Evolutionary conservation across 1,140 invertebrate genomes (phyloP).

Genomic region (Drosophila dunni): DNA sequence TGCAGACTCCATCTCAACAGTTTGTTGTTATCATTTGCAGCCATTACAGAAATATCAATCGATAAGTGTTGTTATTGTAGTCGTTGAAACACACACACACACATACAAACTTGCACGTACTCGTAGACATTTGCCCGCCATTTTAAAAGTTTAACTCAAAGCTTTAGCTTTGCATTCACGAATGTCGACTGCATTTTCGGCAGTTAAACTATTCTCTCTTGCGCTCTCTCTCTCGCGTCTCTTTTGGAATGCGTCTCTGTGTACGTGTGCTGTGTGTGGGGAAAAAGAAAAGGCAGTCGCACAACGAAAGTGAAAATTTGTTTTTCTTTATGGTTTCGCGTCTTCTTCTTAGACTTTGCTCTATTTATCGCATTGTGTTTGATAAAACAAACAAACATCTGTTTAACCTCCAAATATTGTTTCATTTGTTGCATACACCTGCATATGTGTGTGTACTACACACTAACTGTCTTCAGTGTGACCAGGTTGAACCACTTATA

Average conservation of each 20-base stretch:
- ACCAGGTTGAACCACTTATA: conserved; percentile 25
- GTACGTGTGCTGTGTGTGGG: conserved; percentile 18
- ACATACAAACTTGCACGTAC: conserved; percentile 21
- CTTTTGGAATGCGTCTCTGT: not conserved
- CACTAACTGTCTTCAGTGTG: not conserved
- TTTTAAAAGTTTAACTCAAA: conserved; percentile 76
- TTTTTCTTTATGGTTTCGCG: conserved; percentile 35
- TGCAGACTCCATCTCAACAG: conserved; percentile 58
- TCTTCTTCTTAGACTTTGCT: conserved; percentile 43
- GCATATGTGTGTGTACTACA: too few relatives aligned
- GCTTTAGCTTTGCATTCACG: conserved; percentile 53
- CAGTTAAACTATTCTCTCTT: conserved; percentile 9
- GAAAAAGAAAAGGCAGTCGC: conserved; percentile 31
- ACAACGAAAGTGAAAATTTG: conserved; percentile 56
- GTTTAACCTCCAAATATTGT: conserved; percentile 34
- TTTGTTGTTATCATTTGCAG: conserved; percentile 55
- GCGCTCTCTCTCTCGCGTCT: not conserved
- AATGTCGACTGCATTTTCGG: conserved; percentile 38
- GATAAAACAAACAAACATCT: conserved; percentile 25
- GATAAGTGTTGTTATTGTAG: conserved; percentile 38
- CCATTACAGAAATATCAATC: conserved; percentile 43
- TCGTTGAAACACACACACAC: conserved; percentile 23
- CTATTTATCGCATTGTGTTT: conserved; percentile 43
- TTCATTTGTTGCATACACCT: not conserved
- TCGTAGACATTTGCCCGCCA: conserved; percentile 50